Percentiles rank a stretch among this genome's conserved stretches.
phyloP scores from a whole-genome alignment of 2,888 invertebrate species.

The Troides helena region DNA sequence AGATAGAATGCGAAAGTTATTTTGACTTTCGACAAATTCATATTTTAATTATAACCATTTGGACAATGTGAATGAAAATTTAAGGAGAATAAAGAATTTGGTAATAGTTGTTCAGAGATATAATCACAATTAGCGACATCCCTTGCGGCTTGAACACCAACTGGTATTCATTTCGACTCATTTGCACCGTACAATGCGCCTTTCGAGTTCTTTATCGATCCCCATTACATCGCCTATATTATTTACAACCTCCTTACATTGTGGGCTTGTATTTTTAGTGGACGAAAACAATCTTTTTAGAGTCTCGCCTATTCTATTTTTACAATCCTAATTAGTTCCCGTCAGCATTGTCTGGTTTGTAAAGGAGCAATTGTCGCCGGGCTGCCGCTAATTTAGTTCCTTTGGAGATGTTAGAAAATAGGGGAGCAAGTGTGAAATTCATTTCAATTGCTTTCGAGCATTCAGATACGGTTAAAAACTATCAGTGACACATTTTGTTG shows the following conservation, averaged over 20 bases:
- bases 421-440: slow-evolving; percentile 33
- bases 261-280: slow-evolving; percentile 49
- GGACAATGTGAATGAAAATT: too few species aligned
- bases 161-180: slow-evolving; percentile 59
- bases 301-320: slow-evolving; percentile 42
- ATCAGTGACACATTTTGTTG: too few species aligned
- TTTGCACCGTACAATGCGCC: slow-evolving; percentile 55
- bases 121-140: slow-evolving; percentile 39
- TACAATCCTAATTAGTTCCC: slow-evolving; percentile 59
- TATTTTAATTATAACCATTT: too few species aligned
- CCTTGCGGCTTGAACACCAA: slow-evolving; percentile 47
- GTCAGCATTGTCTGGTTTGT: slow-evolving; percentile 44
- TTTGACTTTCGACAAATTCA: too few species aligned
- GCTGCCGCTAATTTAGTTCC: slow-evolving; percentile 39
- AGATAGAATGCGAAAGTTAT: too few species aligned
- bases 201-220: slow-evolving; percentile 48
- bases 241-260: slow-evolving; percentile 56
- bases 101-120: too few species aligned
- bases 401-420: slow-evolving; percentile 36
- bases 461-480: too few species aligned
- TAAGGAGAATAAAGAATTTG: too few species aligned
- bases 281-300: slow-evolving; percentile 41
- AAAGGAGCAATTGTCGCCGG: slow-evolving; percentile 39
- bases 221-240: slow-evolving; percentile 39
- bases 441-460: neutral